These are phyloP conservation scores for Actinia tenebrosa DNA, from an alignment of 64 coral and sea anemone genomes.

Conservation along the genomic window DNA sequence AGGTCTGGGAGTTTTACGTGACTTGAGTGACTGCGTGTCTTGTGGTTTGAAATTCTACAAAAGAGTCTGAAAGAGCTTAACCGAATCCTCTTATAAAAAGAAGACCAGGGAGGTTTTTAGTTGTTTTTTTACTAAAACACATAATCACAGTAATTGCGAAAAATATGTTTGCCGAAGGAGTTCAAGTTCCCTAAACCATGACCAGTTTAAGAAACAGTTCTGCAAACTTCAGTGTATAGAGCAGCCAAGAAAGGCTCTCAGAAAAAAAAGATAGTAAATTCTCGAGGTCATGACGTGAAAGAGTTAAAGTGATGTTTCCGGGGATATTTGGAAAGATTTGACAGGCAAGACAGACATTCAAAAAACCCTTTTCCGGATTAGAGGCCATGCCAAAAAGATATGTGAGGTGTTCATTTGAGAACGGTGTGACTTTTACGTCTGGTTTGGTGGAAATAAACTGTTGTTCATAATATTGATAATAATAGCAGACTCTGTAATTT, in stretches of 20 bases:
- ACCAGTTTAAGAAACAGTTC: neutral
- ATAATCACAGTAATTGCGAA: neutral
- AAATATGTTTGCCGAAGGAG: neutral
- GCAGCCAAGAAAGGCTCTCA: neutral
- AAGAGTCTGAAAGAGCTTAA: neutral
- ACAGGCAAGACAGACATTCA: conserved; percentile 19
- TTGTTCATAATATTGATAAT: too few species aligned
- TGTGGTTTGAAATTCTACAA: neutral
- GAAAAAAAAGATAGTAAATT: neutral
- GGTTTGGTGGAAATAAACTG: neutral
- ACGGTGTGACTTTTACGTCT: neutral
- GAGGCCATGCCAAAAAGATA: conserved; percentile 11
- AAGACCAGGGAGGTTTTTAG: neutral
- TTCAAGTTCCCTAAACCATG: neutral
- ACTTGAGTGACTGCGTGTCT: neutral
- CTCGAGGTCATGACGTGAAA: conserved; percentile 10
- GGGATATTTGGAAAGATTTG: conserved; percentile 21
- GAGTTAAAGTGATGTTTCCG: conserved; percentile 23
- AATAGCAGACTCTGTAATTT: neutral
- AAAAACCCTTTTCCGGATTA: conserved; percentile 22
- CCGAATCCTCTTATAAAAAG: neutral
- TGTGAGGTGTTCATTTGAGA: neutral
- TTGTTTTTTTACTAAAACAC: neutral
- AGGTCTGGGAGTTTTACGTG: neutral
- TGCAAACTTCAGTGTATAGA: neutral